Evolutionary conservation across 2,888 invertebrate species (phyloP).

Genomic region (Cantharis flavilabris): DNA sequence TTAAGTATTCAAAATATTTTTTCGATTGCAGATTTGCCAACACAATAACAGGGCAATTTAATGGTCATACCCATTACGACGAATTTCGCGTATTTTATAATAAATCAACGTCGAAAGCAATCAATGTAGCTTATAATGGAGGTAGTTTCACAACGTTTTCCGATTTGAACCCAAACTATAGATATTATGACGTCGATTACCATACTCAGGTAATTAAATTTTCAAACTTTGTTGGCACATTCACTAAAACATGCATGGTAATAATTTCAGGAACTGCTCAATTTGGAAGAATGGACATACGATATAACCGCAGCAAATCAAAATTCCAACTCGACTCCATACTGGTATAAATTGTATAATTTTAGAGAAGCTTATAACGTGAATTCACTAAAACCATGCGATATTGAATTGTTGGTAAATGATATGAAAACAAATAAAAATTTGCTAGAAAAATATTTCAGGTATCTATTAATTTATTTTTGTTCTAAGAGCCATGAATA

Average conservation of each 20-base stretch:
- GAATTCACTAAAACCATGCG: conserved; percentile 48
- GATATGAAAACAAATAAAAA: conserved; percentile 49
- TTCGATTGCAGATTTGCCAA: conserved; percentile 66
- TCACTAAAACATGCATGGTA: background rate
- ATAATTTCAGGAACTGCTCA: conserved; percentile 43
- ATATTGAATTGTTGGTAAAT: conserved; percentile 52
- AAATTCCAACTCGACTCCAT: conserved; percentile 60
- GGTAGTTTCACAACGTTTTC: conserved; percentile 46
- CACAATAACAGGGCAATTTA: conserved; percentile 80
- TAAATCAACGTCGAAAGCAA: conserved; percentile 60
- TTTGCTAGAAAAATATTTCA: conserved; percentile 48
- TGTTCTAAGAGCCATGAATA: background rate
- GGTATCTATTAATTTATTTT: conserved; percentile 32
- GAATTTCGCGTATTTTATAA: conserved; percentile 75
- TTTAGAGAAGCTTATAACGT: conserved; percentile 66
- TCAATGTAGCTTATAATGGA: conserved; percentile 76
- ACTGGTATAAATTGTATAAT: conserved; percentile 77
- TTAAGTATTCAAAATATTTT: too few relatives aligned
- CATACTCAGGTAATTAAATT: conserved; percentile 19
- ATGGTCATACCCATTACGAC: conserved; percentile 82
- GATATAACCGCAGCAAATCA: conserved; percentile 75
- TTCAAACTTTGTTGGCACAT: background rate
- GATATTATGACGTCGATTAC: conserved; percentile 44
- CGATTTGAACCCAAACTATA: conserved; percentile 66
- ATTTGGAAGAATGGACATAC: conserved; percentile 72